Percentiles rank a stretch among this genome's conserved stretches.
phyloP scores from a whole-genome alignment of 2,888 invertebrate species.

The Teleogryllus oceanicus region DNA sequence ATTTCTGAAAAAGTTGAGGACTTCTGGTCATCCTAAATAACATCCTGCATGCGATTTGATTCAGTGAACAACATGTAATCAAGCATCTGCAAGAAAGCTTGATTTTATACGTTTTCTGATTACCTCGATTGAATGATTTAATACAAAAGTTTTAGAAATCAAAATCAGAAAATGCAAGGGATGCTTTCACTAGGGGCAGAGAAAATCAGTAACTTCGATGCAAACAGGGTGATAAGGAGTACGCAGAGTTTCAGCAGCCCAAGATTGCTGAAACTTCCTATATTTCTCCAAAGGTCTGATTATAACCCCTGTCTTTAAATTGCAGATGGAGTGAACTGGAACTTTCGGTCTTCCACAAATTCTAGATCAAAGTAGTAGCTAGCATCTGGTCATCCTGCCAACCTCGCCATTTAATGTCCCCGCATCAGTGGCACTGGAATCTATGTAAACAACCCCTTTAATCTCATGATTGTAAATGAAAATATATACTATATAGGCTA shows the following conservation, averaged over 20 bases:
- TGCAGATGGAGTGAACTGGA: background rate
- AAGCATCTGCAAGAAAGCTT: too few species aligned
- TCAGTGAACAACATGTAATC: background rate
- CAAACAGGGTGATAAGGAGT: background rate
- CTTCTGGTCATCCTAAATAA: slow-evolving; percentile 9
- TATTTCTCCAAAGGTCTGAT: background rate
- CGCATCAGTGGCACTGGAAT: slow-evolving; percentile 18
- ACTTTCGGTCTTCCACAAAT: slow-evolving; percentile 5
- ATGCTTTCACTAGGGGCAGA: background rate
- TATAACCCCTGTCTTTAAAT: background rate
- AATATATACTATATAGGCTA: background rate
- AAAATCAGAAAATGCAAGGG: background rate
- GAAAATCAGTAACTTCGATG: background rate
- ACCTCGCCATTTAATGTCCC: background rate
- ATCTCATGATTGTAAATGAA: background rate
- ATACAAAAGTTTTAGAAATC: too few species aligned
- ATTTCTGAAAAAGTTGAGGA: background rate
- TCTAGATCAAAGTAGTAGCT: slow-evolving; percentile 1
- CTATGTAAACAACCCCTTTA: background rate
- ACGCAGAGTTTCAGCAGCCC: background rate
- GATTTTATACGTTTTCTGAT: too few species aligned
- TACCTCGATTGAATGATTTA: too few species aligned
- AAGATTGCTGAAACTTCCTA: background rate
- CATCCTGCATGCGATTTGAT: background rate
- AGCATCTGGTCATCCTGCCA: slow-evolving; percentile 18